Percentiles rank a stretch among this genome's conserved stretches.
These are phyloP conservation scores for Lethenteron reissneri DNA, from an alignment of 2,113 vertebrate species.

Conservation along the genomic window DNA sequence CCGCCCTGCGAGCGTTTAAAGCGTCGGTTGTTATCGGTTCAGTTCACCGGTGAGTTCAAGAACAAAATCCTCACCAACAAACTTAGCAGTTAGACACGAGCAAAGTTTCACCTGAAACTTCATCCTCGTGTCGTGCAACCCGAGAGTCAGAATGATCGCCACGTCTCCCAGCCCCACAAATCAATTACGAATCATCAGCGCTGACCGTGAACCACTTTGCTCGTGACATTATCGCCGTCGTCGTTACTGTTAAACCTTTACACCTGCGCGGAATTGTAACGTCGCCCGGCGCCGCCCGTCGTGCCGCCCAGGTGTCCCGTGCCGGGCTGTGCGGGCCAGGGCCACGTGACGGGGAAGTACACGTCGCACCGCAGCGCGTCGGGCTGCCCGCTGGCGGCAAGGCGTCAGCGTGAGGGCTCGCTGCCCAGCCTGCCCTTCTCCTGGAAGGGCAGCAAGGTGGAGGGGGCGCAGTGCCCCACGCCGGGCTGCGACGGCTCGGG, in stretches of 20 bases:
- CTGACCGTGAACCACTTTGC: not conserved
- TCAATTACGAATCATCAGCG: too few species aligned
- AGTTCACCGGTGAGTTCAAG: too few species aligned
- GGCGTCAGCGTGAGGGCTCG: conserved; percentile 73
- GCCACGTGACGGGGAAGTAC: conserved; percentile 92
- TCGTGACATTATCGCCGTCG: not conserved
- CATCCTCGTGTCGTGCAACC: too few species aligned
- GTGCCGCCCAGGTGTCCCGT: conserved; percentile 53
- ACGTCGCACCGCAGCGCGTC: conserved; percentile 93
- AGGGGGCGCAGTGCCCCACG: conserved; percentile 75
- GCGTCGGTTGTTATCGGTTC: too few species aligned
- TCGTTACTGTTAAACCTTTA: not conserved
- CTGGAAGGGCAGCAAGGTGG: conserved; percentile 83
- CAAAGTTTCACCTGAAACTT: too few species aligned
- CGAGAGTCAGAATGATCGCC: too few species aligned
- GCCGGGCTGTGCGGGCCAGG: conserved; percentile 77
- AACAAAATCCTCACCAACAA: too few species aligned
- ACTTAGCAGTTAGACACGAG: too few species aligned
- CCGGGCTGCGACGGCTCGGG: conserved; percentile 79
- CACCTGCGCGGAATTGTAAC: not conserved
- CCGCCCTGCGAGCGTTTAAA: too few species aligned
- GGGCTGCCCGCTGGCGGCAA: conserved; percentile 68
- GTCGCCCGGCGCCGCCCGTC: conserved; percentile 4
- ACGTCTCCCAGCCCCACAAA: too few species aligned
- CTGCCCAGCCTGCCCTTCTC: conserved; percentile 66